phyloP scores from a whole-genome alignment of 2,797 vertebrate genomes.

The Gallinago stenura region DNA sequence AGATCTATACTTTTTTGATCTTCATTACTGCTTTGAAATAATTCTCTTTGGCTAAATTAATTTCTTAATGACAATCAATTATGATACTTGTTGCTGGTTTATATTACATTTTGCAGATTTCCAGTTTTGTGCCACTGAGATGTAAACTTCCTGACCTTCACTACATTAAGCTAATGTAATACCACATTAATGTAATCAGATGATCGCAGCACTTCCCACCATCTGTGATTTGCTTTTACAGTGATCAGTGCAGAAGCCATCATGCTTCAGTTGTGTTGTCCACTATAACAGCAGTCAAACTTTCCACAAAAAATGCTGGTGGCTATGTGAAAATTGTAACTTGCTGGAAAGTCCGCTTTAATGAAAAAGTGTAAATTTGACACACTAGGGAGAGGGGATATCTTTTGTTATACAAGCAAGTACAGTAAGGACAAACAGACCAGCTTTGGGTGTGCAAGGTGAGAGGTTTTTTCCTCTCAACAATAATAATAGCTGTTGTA shows the following conservation, averaged over 20 bases:
- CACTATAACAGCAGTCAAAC: not conserved
- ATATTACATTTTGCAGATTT: conserved; percentile 61
- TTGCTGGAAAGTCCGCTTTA: not conserved
- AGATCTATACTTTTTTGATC: not conserved
- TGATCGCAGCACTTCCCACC: not conserved
- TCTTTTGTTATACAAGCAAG: not conserved
- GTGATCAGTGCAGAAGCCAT: not conserved
- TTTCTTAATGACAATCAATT: conserved; percentile 71
- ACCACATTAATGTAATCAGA: conserved; percentile 51
- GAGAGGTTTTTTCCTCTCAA: rapidly evolving
- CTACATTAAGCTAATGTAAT: conserved; percentile 45
- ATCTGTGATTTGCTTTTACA: not conserved
- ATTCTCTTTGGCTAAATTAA: conserved; percentile 58
- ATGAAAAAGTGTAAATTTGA: not conserved
- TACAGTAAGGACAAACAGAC: not conserved
- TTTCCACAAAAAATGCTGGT: not conserved
- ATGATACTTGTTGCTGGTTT: conserved; percentile 49
- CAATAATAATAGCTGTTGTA: not conserved
- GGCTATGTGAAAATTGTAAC: not conserved
- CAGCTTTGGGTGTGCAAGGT: not conserved
- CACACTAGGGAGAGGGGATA: not conserved
- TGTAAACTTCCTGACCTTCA: conserved; percentile 62
- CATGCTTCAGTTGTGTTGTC: not conserved
- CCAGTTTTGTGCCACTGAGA: conserved; percentile 29
- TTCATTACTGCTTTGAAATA: conserved; percentile 3